Percentiles rank a stretch among this genome's conserved stretches.
These are phyloP conservation scores for Apocheima hispidaria DNA, from an alignment of 2,888 invertebrate species.

Conservation along the genomic window DNA sequence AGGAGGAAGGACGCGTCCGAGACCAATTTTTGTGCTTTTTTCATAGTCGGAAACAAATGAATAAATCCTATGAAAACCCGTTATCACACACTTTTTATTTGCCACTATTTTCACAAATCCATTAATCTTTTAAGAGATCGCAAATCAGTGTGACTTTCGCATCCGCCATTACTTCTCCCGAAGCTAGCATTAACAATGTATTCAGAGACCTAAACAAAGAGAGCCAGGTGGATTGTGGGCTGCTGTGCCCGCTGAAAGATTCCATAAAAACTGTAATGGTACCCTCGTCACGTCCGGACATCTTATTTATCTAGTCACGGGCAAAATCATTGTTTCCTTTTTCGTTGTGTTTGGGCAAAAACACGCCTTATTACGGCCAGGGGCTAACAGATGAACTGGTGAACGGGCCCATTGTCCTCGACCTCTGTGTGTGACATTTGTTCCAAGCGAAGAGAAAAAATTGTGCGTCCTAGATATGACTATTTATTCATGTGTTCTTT, in stretches of 20 bases:
- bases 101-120: conserved; percentile 33
- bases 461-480: conserved; percentile 45
- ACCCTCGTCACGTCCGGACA: conserved; percentile 82
- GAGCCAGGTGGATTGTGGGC: conserved; percentile 68
- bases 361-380: conserved; percentile 77
- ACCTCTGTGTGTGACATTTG: conserved; percentile 75
- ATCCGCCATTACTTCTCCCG: conserved; percentile 49
- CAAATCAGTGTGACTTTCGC: conserved; percentile 50
- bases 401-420: conserved; percentile 67
- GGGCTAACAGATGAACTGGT: conserved; percentile 77
- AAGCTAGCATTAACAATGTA: conserved; percentile 70
- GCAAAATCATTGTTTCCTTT: conserved; percentile 83
- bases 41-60: conserved; percentile 64
- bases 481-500: conserved; percentile 56
- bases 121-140: conserved; percentile 38
- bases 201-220: conserved; percentile 72
- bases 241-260: conserved; percentile 71
- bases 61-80: conserved; percentile 55
- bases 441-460: conserved; percentile 58
- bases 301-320: conserved; percentile 84
- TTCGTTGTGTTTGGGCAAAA: conserved; percentile 72
- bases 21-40: conserved; percentile 70
- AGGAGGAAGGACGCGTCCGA: conserved; percentile 63
- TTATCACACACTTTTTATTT: conserved; percentile 38
- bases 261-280: conserved; percentile 81